A percentile compares a stretch with the other conserved stretches of the same genome.
These are phyloP conservation scores for Cyclargus thomasi DNA, from an alignment of 1,140 invertebrate species.

Conservation along the genomic window DNA sequence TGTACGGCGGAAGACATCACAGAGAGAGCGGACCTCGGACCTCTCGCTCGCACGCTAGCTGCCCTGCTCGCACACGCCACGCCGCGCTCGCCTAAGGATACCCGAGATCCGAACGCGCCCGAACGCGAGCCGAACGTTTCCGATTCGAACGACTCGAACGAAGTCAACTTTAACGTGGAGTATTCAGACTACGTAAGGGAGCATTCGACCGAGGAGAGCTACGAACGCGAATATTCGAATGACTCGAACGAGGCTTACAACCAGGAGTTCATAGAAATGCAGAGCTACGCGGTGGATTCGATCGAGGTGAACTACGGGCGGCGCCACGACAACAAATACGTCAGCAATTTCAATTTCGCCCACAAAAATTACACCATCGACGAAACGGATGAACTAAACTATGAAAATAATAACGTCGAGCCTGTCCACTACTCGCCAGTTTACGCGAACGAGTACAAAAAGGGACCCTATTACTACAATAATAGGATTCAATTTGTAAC, in stretches of 20 bases:
- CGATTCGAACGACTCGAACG: conserved; percentile 19
- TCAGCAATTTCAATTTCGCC: conserved; percentile 65
- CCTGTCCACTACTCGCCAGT: conserved; percentile 45
- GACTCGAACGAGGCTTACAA: conserved; percentile 33
- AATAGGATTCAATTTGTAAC: conserved; percentile 64
- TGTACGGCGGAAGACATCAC: conserved; percentile 84
- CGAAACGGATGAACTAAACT: conserved; percentile 50
- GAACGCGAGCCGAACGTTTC: conserved; percentile 8
- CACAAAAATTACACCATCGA: conserved; percentile 51
- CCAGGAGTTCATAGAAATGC: neutral
- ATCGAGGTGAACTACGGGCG: conserved; percentile 55
- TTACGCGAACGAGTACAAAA: conserved; percentile 47
- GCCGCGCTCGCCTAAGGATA: conserved; percentile 59
- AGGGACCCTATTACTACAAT: conserved; percentile 51
- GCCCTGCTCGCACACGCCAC: conserved; percentile 75
- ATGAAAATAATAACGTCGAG: conserved; percentile 50
- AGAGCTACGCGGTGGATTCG: conserved; percentile 18
- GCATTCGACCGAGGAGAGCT: conserved; percentile 44
- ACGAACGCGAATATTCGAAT: conserved; percentile 55
- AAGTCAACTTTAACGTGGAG: conserved; percentile 10
- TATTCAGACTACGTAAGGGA: too few relatives aligned
- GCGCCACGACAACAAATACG: conserved; percentile 58
- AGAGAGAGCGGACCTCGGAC: conserved; percentile 60
- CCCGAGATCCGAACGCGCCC: conserved; percentile 34
- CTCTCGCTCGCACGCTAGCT: conserved; percentile 71